phyloP scores from a whole-genome alignment of 2,888 invertebrate genomes.

The Cryptosula pallasiana region DNA sequence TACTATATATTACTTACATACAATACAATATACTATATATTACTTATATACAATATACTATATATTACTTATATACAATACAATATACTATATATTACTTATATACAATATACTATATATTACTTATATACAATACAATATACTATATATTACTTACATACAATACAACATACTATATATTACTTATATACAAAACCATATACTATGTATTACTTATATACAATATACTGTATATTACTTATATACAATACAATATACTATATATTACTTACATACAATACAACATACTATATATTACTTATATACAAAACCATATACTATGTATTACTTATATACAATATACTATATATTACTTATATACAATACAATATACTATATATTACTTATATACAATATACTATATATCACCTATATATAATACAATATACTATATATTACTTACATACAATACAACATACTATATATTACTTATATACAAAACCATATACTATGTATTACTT shows the following conservation, averaged over 20 bases:
- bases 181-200: not conserved
- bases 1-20: too few relatives aligned
- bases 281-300: too few relatives aligned
- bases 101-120: too few relatives aligned
- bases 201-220: not conserved
- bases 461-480: too few relatives aligned
- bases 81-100: not conserved
- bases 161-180: too few relatives aligned
- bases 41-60: constrained; percentile 8
- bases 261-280: not conserved
- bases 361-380: not conserved
- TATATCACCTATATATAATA: too few relatives aligned
- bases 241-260: not conserved
- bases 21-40: not conserved
- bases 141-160: not conserved
- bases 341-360: too few relatives aligned
- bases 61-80: too few relatives aligned
- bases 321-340: not conserved
- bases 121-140: not conserved
- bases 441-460: too few relatives aligned
- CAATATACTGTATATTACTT: too few relatives aligned
- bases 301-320: not conserved
- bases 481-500: not conserved
- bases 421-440: not conserved
- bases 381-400: constrained; percentile 8